Conservation (phyloP, 2,797 vertebrate genomes). For the Tinamus major region DNA sequence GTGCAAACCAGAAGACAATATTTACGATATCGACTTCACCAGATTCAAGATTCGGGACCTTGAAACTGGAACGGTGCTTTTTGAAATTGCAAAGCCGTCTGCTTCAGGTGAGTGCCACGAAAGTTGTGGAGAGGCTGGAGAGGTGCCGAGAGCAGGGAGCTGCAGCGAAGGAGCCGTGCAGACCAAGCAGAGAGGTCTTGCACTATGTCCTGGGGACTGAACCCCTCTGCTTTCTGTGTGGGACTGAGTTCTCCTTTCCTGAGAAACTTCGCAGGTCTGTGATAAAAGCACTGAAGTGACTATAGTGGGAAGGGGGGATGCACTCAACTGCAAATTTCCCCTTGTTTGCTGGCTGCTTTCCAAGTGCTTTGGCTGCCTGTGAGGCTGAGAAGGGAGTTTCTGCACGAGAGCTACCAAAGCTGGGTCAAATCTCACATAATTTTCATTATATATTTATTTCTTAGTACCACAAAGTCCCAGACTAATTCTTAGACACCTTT, state of each 20-base stretch:
- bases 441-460: not conserved
- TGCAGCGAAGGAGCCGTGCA: not conserved
- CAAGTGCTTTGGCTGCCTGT: not conserved
- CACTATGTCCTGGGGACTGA: not conserved
- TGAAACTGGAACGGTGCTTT: constrained; percentile 94
- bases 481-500: not conserved
- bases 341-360: not conserved
- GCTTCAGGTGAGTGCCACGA: constrained; percentile 79
- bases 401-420: not conserved
- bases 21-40: constrained; percentile 96
- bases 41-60: constrained; percentile 98
- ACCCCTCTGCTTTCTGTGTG: not conserved
- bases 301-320: not conserved
- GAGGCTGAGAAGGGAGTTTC: not conserved
- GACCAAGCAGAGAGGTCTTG: not conserved
- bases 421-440: not conserved
- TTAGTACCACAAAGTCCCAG: not conserved
- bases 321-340: not conserved
- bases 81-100: constrained; percentile 98
- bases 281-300: not conserved
- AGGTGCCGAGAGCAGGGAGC: not conserved
- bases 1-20: constrained; percentile 95
- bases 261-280: not conserved
- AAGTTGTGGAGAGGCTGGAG: accelerated
- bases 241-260: not conserved